A percentile compares a stretch with the other conserved stretches of the same genome.
phyloP scores from a whole-genome alignment of 2,888 invertebrate species.

The Rhagophthalmus giganteus region DNA sequence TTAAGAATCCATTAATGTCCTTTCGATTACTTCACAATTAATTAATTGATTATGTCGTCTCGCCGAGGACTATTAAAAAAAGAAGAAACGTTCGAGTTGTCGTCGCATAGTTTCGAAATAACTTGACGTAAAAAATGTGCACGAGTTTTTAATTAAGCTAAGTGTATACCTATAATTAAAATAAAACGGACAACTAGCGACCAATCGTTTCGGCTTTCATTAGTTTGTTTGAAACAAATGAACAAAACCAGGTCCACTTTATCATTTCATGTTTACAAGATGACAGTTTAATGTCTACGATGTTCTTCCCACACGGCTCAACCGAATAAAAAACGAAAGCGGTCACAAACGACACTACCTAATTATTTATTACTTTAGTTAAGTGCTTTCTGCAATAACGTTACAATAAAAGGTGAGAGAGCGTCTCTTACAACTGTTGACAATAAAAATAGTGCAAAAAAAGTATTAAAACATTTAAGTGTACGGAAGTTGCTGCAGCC shows the following conservation, averaged over 20 bases:
- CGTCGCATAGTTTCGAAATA: too few species aligned
- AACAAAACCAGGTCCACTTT: slow-evolving; percentile 9
- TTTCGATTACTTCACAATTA: not conserved
- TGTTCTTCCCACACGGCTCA: too few species aligned
- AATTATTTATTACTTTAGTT: too few species aligned
- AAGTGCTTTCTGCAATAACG: not conserved
- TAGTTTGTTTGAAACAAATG: slow-evolving; percentile 9
- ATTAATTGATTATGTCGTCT: too few species aligned
- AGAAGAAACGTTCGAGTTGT: too few species aligned
- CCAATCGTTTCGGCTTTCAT: slow-evolving; percentile 4
- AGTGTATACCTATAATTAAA: too few species aligned
- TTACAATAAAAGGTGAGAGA: slow-evolving; percentile 7
- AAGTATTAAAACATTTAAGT: slow-evolving; percentile 13
- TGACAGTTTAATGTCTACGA: too few species aligned
- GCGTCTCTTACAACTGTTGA: slow-evolving; percentile 10
- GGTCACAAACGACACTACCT: not conserved
- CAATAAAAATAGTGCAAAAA: slow-evolving; percentile 4
- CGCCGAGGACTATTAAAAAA: too few species aligned
- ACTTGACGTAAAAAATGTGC: too few species aligned
- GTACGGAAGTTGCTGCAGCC: slow-evolving; percentile 23
- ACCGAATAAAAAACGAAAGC: not conserved
- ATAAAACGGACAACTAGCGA: not conserved
- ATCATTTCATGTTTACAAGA: too few species aligned
- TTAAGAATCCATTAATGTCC: not conserved
- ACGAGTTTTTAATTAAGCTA: too few species aligned